A percentile compares a stretch with the other conserved stretches of the same genome.
Evolutionary conservation across 2,113 vertebrate genomes (phyloP).

Genomic region (Grantiella picta): DNA sequence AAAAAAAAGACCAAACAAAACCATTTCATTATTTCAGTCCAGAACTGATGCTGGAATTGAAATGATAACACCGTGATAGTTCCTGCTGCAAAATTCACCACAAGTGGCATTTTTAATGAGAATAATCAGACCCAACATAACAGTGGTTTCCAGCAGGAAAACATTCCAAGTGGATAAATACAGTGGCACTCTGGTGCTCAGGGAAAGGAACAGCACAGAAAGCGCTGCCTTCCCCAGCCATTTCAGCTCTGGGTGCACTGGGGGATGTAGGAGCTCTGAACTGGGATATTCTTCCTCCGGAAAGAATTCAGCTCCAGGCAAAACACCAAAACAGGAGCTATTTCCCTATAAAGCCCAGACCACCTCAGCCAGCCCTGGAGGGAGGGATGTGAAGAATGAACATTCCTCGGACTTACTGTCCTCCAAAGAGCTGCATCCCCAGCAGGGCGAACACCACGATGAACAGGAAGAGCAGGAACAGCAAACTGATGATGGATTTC

Average conservation of each 20-base stretch:
- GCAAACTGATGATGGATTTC: slow-evolving; percentile 96
- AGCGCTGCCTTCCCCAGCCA: not conserved
- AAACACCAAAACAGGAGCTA: not conserved
- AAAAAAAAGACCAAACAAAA: not conserved
- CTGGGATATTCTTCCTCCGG: not conserved
- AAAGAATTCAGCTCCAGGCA: not conserved
- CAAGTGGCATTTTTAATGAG: not conserved
- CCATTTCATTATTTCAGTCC: not conserved
- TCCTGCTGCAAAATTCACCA: not conserved
- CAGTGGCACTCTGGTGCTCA: not conserved
- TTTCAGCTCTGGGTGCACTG: not conserved
- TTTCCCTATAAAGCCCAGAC: not conserved
- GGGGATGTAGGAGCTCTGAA: not conserved
- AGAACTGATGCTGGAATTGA: not conserved
- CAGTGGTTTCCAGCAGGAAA: not conserved
- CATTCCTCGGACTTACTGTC: slow-evolving; percentile 80
- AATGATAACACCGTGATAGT: not conserved
- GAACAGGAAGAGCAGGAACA: slow-evolving; percentile 96
- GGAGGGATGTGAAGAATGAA: not conserved
- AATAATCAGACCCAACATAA: not conserved
- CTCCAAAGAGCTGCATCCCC: slow-evolving; percentile 97
- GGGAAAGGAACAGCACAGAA: not conserved
- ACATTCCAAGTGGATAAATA: not conserved
- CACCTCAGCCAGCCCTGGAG: not conserved
- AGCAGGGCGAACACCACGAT: slow-evolving; percentile 95